A percentile compares a stretch with the other conserved stretches of the same genome.
These are phyloP conservation scores for Patiria pectinifera DNA, from an alignment of 53 echinoderm and acorn worm species.

Conservation along the genomic window DNA sequence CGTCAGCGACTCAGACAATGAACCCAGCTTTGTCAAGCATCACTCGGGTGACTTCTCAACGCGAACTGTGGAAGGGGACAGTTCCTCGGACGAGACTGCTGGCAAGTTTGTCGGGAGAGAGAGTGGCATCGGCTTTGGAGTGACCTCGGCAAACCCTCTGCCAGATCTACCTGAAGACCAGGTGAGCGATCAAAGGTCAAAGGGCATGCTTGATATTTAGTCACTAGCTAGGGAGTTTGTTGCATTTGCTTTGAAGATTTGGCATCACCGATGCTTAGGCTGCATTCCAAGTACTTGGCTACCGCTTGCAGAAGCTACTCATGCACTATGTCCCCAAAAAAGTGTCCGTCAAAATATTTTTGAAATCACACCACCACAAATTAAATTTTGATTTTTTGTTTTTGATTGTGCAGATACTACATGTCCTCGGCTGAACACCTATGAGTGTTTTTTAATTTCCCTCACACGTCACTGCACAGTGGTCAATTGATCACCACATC, in stretches of 20 bases:
- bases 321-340: too few relatives aligned
- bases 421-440: too few relatives aligned
- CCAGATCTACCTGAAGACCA: conserved; percentile 87
- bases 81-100: conserved; percentile 70
- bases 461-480: too few relatives aligned
- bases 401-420: too few relatives aligned
- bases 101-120: conserved; percentile 46
- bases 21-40: conserved; percentile 34
- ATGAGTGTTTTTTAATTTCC: too few relatives aligned
- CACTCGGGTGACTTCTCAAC: conserved; percentile 52
- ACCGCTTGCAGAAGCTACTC: too few relatives aligned
- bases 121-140: conserved; percentile 21
- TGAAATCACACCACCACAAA: too few relatives aligned
- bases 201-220: background rate
- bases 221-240: background rate
- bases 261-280: background rate
- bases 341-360: too few relatives aligned
- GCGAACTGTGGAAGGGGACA: conserved; percentile 68
- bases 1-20: conserved; percentile 71
- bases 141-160: conserved; percentile 62
- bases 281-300: too few relatives aligned
- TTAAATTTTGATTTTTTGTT: too few relatives aligned
- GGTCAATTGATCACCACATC: too few relatives aligned
- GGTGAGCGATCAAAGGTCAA: conserved; percentile 73
- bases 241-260: background rate